Evolutionary conservation across 2,113 vertebrate genomes (phyloP).

Genomic region (Cynocephalus volans): DNA sequence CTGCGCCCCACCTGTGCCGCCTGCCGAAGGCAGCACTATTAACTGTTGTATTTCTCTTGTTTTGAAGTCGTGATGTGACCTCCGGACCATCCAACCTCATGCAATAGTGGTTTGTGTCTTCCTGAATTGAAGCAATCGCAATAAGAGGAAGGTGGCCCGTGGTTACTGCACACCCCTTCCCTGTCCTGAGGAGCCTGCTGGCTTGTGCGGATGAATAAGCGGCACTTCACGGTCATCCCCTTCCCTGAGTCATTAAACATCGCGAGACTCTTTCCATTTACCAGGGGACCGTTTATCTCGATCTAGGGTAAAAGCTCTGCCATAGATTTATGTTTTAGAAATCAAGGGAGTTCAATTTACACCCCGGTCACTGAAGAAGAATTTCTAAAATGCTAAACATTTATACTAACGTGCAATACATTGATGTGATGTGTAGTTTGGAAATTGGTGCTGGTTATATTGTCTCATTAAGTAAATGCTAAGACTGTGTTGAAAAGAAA

Average conservation of each 20-base stretch:
- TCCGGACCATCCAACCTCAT: too few relatives aligned
- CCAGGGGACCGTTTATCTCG: not conserved
- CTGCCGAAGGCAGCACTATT: too few relatives aligned
- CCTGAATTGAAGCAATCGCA: too few relatives aligned
- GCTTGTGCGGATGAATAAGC: not conserved
- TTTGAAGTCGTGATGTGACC: too few relatives aligned
- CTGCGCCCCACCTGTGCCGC: too few relatives aligned
- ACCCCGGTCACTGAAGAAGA: not conserved
- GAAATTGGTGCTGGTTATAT: constrained; percentile 48
- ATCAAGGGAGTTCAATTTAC: not conserved
- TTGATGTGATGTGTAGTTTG: not conserved
- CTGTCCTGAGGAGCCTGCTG: not conserved
- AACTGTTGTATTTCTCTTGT: too few relatives aligned
- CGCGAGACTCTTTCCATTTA: not conserved
- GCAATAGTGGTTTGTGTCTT: too few relatives aligned
- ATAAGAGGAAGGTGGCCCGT: not conserved
- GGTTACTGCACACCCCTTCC: not conserved
- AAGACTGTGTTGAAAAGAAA: not conserved
- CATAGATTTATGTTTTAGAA: not conserved
- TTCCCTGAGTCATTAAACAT: not conserved
- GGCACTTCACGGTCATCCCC: not conserved
- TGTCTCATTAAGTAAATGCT: constrained; percentile 31
- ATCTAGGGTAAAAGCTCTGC: not conserved
- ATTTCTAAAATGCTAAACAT: not conserved
- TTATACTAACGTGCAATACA: not conserved